phyloP scores from a whole-genome alignment of 2,888 invertebrate genomes.

The Ctena decussata region DNA sequence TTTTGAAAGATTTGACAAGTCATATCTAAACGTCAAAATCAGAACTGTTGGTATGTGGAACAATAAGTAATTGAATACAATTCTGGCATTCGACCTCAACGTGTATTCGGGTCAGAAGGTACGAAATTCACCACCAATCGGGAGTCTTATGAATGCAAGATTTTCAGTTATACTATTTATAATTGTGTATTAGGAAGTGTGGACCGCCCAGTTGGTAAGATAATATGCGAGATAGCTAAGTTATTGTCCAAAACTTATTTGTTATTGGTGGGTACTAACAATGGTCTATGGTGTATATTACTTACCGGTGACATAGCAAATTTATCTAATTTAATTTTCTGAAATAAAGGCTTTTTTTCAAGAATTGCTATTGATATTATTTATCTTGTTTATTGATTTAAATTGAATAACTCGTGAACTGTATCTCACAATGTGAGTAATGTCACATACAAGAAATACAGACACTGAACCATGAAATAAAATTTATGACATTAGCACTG shows the following conservation, averaged over 20 bases:
- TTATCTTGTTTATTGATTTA: neutral
- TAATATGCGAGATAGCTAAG: neutral
- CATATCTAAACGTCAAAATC: slow-evolving; percentile 43
- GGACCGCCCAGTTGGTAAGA: slow-evolving; percentile 4
- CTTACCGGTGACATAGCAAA: neutral
- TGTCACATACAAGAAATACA: neutral
- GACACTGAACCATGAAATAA: neutral
- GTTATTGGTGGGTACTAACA: neutral
- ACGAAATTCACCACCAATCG: slow-evolving; percentile 39
- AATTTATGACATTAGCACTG: neutral
- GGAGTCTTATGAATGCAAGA: neutral
- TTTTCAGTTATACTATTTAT: neutral
- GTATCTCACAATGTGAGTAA: neutral
- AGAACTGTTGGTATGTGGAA: slow-evolving; percentile 55
- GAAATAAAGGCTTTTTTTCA: neutral
- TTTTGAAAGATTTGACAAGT: slow-evolving; percentile 38
- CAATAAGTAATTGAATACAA: slow-evolving; percentile 63
- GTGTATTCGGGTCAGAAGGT: slow-evolving; percentile 39
- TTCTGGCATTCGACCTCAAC: slow-evolving; percentile 60
- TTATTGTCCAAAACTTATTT: neutral
- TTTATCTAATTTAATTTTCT: neutral
- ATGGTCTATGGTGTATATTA: neutral
- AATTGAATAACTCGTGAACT: slow-evolving; percentile 5
- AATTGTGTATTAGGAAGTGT: neutral
- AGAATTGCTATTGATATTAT: neutral